A percentile compares a stretch with the other conserved stretches of the same genome.
Conservation (phyloP, 2,888 invertebrate species). For the Dryobota labecula region DNA sequence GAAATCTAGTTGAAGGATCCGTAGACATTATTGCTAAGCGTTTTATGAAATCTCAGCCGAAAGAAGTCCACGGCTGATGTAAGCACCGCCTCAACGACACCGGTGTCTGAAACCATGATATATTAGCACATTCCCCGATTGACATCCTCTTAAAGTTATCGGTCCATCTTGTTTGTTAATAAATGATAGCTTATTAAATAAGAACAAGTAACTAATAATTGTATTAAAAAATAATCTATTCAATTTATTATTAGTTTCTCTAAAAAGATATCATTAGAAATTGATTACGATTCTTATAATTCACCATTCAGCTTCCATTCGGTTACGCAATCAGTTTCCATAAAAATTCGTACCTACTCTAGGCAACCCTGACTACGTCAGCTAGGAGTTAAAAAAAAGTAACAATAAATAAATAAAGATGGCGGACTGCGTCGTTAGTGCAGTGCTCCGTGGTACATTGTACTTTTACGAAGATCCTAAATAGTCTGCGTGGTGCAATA, state of each 20-base stretch:
- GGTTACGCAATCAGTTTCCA: not conserved
- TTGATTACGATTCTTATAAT: not conserved
- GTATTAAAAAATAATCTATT: not conserved
- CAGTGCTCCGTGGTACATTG: constrained; percentile 58
- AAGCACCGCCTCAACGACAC: not conserved
- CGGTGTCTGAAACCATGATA: not conserved
- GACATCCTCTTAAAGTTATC: not conserved
- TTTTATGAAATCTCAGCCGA: not conserved
- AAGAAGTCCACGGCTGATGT: not conserved
- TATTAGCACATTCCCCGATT: no score
- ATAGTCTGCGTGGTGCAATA: constrained; percentile 22
- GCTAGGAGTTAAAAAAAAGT: constrained; percentile 35
- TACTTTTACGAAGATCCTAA: constrained; percentile 29
- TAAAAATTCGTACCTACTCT: constrained; percentile 3
- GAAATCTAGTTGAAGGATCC: not conserved
- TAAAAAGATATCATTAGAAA: not conserved
- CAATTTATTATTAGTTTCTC: not conserved
- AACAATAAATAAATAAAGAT: constrained; percentile 73
- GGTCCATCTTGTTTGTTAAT: no score
- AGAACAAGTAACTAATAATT: not conserved
- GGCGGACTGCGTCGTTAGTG: constrained; percentile 71
- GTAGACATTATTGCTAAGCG: not conserved
- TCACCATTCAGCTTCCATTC: not conserved
- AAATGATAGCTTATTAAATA: not conserved
- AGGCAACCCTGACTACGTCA: constrained; percentile 53